Percentiles rank a stretch among this genome's conserved stretches.
Conservation (phyloP, 2,888 invertebrate genomes). For the Raillietiella orientalis region DNA sequence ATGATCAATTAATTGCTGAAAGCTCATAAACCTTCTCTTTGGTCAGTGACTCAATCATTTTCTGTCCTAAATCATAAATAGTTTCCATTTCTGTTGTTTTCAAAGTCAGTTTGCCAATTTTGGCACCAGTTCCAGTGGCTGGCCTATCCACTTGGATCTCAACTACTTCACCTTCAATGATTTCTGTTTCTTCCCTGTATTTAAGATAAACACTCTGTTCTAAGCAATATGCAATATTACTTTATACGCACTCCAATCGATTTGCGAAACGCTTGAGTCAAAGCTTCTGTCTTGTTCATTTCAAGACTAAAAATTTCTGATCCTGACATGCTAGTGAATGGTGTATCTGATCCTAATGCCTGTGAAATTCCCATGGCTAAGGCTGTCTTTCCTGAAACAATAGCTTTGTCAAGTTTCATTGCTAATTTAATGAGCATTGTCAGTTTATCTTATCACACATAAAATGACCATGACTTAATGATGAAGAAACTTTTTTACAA, state of each 20-base stretch:
- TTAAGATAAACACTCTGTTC: background rate
- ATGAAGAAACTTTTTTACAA: no score
- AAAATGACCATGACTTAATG: no score
- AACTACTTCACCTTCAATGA: constrained; percentile 95
- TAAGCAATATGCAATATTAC: constrained; percentile 12
- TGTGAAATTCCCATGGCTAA: constrained; percentile 91
- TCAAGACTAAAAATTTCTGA: constrained; percentile 94
- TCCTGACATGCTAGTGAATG: constrained; percentile 93
- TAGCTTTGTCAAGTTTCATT: no score
- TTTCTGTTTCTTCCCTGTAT: constrained; percentile 74
- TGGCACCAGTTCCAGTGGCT: constrained; percentile 53
- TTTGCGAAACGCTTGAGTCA: constrained; percentile 83
- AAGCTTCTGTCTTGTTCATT: constrained; percentile 94
- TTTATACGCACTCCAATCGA: constrained; percentile 78
- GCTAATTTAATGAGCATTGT: no score
- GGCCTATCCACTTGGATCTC: constrained; percentile 87
- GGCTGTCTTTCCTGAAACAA: constrained; percentile 63
- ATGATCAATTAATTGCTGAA: constrained; percentile 3
- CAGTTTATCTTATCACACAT: no score
- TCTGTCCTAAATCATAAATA: constrained; percentile 85
- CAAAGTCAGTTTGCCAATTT: constrained; percentile 70
- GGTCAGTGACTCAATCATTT: constrained; percentile 84
- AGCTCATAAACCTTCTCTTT: constrained; percentile 47
- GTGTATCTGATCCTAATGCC: constrained; percentile 71
- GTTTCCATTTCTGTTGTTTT: constrained; percentile 99